A percentile compares a stretch with the other conserved stretches of the same genome.
These are phyloP conservation scores for Terrapene triunguis DNA, from an alignment of 2,113 vertebrate species.

Conservation along the genomic window DNA sequence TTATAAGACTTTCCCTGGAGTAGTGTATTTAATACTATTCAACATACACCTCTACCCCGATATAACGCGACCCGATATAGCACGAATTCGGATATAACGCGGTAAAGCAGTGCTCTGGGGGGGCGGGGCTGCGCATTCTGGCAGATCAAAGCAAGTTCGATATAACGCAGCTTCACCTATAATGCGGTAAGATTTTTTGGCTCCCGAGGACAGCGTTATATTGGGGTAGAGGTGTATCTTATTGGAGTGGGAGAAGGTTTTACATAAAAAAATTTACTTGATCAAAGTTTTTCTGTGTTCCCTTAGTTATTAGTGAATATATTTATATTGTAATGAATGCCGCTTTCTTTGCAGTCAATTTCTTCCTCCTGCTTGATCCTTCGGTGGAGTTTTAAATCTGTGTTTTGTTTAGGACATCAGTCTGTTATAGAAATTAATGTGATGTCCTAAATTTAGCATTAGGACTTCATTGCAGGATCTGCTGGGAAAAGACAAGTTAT, in stretches of 20 bases:
- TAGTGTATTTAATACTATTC: not conserved
- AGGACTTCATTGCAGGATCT: not conserved
- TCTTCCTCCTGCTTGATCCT: not conserved
- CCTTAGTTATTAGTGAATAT: not conserved
- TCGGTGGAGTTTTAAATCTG: not conserved
- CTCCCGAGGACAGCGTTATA: too few species aligned
- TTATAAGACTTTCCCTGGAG: not conserved
- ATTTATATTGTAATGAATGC: not conserved
- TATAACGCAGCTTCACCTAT: too few species aligned
- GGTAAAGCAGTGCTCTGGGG: too few species aligned
- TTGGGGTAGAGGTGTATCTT: not conserved
- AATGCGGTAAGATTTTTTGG: too few species aligned
- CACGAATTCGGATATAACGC: too few species aligned
- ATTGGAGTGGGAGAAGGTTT: not conserved
- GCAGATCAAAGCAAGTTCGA: too few species aligned
- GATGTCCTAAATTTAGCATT: not conserved
- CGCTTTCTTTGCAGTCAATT: not conserved
- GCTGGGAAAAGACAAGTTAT: not conserved
- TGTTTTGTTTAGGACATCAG: not conserved
- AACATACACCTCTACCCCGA: not conserved
- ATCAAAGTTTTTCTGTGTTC: not conserved
- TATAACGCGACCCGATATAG: too few species aligned
- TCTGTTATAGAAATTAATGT: not conserved
- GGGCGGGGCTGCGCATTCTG: too few species aligned
- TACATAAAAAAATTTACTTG: too few species aligned